phyloP scores from a whole-genome alignment of 2,797 vertebrate genomes.

The Falco concolor region DNA sequence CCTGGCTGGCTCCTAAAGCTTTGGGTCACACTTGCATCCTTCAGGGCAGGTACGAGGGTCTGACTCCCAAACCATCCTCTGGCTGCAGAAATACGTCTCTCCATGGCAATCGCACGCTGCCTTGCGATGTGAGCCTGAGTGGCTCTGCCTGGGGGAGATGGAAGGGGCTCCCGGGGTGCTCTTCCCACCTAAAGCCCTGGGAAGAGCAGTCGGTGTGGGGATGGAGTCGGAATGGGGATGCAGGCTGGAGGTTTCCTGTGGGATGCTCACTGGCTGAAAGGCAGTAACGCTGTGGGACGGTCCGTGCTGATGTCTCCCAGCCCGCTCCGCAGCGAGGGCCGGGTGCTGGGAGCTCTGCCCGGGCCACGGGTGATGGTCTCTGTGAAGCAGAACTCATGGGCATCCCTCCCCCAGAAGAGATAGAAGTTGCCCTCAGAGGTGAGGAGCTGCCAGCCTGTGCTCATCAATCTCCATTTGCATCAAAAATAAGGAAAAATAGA shows the following conservation, averaged over 20 bases:
- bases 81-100: neutral
- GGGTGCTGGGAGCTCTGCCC: neutral
- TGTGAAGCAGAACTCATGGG: neutral
- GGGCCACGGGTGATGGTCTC: neutral
- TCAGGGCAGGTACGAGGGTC: neutral
- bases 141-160: neutral
- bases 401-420: neutral
- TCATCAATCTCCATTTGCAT: conserved; percentile 30
- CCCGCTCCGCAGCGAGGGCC: rapidly evolving
- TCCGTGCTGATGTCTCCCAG: no score
- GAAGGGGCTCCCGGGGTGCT: neutral
- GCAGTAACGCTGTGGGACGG: rapidly evolving
- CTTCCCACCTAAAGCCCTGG: neutral
- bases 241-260: neutral
- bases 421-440: neutral
- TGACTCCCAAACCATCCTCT: neutral
- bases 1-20: neutral
- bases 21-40: rapidly evolving
- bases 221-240: neutral
- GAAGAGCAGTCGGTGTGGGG: neutral
- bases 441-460: neutral
- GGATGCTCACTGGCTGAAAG: neutral
- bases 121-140: neutral
- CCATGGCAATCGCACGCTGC: rapidly evolving
- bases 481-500: neutral